Evolutionary conservation across 2,888 invertebrate species (phyloP).

Genomic region (Hemaris fuciformis): DNA sequence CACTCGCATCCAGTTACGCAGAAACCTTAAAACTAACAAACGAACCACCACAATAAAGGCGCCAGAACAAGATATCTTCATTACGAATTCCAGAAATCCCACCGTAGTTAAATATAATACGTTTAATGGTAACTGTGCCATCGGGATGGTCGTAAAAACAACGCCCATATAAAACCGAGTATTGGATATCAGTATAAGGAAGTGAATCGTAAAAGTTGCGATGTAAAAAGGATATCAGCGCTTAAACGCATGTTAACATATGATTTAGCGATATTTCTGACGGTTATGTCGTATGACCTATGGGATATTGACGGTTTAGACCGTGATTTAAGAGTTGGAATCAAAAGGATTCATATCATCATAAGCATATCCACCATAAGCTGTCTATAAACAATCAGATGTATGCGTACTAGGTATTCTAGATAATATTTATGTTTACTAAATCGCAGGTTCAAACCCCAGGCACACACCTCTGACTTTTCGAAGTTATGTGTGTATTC

Average conservation of each 20-base stretch:
- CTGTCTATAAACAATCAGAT: too few species aligned
- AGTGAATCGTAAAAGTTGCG: constrained; percentile 20
- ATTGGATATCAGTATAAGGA: constrained; percentile 54
- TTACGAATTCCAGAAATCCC: constrained; percentile 37
- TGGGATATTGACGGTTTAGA: neutral
- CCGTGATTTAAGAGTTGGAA: too few species aligned
- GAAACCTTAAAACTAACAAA: neutral
- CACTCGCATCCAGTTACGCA: neutral
- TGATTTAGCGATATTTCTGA: constrained; percentile 11
- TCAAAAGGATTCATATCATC: too few species aligned
- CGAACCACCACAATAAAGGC: neutral
- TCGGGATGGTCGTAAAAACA: constrained; percentile 52
- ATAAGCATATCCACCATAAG: too few species aligned
- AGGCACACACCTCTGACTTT: too few species aligned
- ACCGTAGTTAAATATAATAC: constrained; percentile 55
- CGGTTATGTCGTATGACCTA: neutral
- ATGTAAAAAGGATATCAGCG: constrained; percentile 21
- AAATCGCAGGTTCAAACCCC: too few species aligned
- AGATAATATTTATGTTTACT: too few species aligned
- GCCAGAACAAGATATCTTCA: constrained; percentile 14
- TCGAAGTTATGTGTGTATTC: too few species aligned
- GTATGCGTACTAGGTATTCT: too few species aligned
- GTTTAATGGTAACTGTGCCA: constrained; percentile 53
- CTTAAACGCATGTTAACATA: constrained; percentile 13
- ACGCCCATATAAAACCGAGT: constrained; percentile 51